phyloP scores from a whole-genome alignment of 1,140 invertebrate species.

The Ips typographus region DNA sequence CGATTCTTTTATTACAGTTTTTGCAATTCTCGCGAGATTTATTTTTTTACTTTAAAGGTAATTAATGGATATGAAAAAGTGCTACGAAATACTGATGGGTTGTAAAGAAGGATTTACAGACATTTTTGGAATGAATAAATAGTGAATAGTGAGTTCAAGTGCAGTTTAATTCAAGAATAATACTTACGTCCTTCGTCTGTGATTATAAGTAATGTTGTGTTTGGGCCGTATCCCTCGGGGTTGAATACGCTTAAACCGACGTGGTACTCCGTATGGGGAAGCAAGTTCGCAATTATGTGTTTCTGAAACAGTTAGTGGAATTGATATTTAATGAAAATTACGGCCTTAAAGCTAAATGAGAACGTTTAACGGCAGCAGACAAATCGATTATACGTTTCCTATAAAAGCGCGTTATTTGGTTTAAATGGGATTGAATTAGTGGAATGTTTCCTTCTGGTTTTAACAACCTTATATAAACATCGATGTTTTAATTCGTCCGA shows the following conservation, averaged over 20 bases:
- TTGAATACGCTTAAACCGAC: slow-evolving; percentile 77
- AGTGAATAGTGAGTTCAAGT: neutral
- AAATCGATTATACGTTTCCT: slow-evolving; percentile 1
- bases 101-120: no score
- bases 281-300: slow-evolving; percentile 68
- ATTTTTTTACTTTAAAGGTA: slow-evolving; percentile 1
- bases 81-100: no score
- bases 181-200: slow-evolving; percentile 79
- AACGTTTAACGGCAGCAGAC: neutral
- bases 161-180: slow-evolving; percentile 4
- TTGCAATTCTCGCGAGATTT: neutral
- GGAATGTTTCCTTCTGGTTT: neutral
- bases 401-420: neutral
- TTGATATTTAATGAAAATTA: slow-evolving; percentile 26
- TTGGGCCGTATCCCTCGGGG: slow-evolving; percentile 70
- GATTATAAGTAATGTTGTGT: slow-evolving; percentile 71
- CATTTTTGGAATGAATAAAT: no score
- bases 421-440: neutral
- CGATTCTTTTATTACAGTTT: slow-evolving; percentile 1
- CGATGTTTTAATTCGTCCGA: no score
- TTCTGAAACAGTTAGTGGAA: slow-evolving; percentile 56
- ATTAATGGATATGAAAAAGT: neutral
- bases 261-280: slow-evolving; percentile 74
- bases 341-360: slow-evolving; percentile 5
- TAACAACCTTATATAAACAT: no score